Evolutionary conservation across 2,113 vertebrate genomes (phyloP).

Genomic region (Phrynocephalus versicolor): DNA sequence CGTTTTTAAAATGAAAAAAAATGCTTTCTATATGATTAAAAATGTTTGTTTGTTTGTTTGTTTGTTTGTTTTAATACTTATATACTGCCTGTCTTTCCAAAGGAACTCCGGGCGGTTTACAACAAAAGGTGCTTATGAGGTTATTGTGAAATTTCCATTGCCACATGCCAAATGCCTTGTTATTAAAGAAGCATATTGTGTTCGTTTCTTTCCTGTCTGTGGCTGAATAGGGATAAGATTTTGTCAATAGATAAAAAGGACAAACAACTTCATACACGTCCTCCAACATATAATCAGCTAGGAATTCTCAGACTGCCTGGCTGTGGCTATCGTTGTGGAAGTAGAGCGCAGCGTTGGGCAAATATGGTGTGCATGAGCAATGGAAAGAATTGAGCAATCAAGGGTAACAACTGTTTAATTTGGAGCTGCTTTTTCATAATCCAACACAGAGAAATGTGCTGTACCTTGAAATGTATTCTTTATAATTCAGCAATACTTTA

Average conservation of each 20-base stretch:
- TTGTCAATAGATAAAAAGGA: slow-evolving; percentile 9
- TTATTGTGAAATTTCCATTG: neutral
- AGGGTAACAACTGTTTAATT: slow-evolving; percentile 24
- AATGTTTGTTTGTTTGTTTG: neutral
- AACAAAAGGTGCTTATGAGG: too few relatives aligned
- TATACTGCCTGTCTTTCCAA: too few relatives aligned
- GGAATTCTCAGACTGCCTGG: neutral
- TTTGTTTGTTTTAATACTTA: too few relatives aligned
- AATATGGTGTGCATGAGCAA: neutral
- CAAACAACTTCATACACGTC: slow-evolving; percentile 20
- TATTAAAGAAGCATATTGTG: neutral
- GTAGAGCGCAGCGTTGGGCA: slow-evolving; percentile 36
- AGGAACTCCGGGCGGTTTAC: too few relatives aligned
- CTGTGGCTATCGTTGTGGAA: slow-evolving; percentile 38
- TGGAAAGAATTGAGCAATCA: slow-evolving; percentile 42
- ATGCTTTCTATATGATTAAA: neutral
- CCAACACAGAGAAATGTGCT: neutral
- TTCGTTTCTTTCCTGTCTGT: neutral
- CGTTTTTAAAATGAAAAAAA: too few relatives aligned
- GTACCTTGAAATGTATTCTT: fast-evolving
- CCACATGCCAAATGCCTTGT: neutral
- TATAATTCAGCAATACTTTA: neutral
- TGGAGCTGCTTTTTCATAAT: neutral
- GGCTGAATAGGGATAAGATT: slow-evolving; percentile 21
- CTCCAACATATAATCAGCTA: neutral